Conservation (phyloP, 1,140 invertebrate species). For the Heliothis virescens region DNA sequence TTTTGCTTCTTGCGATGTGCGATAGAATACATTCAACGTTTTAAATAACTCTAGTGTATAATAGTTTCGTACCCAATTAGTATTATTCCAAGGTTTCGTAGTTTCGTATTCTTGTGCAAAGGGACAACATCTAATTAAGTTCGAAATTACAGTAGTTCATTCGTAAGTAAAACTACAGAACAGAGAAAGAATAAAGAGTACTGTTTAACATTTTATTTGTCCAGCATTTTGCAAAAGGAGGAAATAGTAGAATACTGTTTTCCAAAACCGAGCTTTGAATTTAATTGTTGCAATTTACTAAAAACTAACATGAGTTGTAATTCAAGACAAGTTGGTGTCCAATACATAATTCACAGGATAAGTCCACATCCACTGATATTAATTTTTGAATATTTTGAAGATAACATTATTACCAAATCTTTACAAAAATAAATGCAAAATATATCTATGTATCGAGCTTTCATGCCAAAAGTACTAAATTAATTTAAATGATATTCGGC, state of each 20-base stretch:
- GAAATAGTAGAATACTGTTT: slow-evolving; percentile 4
- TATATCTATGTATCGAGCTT: too few relatives aligned
- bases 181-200: slow-evolving; percentile 17
- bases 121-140: slow-evolving; percentile 13
- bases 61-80: too few relatives aligned
- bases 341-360: too few relatives aligned
- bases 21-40: too few relatives aligned
- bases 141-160: slow-evolving; percentile 5
- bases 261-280: slow-evolving; percentile 9
- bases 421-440: too few relatives aligned
- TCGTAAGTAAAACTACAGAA: slow-evolving; percentile 21
- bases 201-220: slow-evolving; percentile 35
- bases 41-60: too few relatives aligned
- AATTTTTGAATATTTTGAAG: too few relatives aligned
- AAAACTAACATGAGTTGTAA: not conserved
- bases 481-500: too few relatives aligned
- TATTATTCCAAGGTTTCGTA: not conserved
- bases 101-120: not conserved
- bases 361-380: too few relatives aligned
- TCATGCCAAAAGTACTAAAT: too few relatives aligned
- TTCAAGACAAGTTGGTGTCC: not conserved
- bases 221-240: slow-evolving; percentile 8
- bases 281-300: not conserved
- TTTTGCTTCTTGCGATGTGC: too few relatives aligned
- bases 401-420: too few relatives aligned